Conservation (phyloP, 2,113 vertebrate genomes). For the Pseudorectes ferrugineus region DNA sequence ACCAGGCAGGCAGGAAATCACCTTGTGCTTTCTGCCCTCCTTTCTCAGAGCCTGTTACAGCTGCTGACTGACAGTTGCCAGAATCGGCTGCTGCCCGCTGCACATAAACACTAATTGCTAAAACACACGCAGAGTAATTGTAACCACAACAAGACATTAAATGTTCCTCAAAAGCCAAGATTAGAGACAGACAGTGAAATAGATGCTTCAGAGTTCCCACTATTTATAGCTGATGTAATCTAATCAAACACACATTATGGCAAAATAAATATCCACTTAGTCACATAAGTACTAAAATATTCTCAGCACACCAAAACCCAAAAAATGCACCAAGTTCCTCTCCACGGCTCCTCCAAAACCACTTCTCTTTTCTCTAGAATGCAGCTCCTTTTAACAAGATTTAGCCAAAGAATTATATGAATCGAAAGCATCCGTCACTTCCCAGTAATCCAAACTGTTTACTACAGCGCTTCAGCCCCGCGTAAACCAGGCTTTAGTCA, state of each 20-base stretch:
- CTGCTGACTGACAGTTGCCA: slow-evolving; percentile 38
- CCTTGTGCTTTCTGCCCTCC: background rate
- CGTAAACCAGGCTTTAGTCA: background rate
- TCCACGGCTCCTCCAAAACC: background rate
- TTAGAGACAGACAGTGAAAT: background rate
- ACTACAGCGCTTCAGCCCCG: background rate
- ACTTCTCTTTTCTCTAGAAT: background rate
- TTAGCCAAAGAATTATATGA: background rate
- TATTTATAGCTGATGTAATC: slow-evolving; percentile 43
- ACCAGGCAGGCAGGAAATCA: background rate
- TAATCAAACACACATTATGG: slow-evolving; percentile 44
- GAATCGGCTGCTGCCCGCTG: background rate
- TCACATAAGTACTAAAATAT: background rate
- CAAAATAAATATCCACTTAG: slow-evolving; percentile 49
- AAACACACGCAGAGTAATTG: slow-evolving; percentile 46
- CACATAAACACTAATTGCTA: slow-evolving; percentile 35
- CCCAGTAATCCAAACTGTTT: slow-evolving; percentile 32
- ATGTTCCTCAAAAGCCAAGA: slow-evolving; percentile 49
- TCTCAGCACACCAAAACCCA: background rate
- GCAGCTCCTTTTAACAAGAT: background rate
- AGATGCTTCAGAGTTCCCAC: background rate
- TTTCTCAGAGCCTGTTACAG: background rate
- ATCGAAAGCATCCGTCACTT: background rate
- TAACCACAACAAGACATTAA: slow-evolving; percentile 37
- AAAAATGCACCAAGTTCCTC: background rate